These are phyloP conservation scores for Myotis lucifugus DNA, from an alignment of 2,113 vertebrate genomes.

Conservation along the genomic window DNA sequence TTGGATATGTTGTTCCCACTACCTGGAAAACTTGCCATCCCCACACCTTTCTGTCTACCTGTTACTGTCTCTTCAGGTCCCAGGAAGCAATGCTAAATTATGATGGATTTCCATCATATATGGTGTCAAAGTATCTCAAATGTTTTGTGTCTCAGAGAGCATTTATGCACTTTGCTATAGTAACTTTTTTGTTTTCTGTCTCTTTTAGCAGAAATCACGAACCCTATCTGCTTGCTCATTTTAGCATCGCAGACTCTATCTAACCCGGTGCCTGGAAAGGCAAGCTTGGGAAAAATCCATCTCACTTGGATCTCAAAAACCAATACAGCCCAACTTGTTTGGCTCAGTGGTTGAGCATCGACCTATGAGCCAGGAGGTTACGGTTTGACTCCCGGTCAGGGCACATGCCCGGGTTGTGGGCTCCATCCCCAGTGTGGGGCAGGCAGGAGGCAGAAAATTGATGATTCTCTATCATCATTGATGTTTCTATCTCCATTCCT, in stretches of 20 bases:
- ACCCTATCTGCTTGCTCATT: not conserved
- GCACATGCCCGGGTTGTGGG: no score
- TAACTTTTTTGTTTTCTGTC: not conserved
- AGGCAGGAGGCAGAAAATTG: no score
- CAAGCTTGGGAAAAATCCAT: not conserved
- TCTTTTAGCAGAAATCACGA: constrained; percentile 12
- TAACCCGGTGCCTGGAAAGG: not conserved
- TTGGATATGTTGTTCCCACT: not conserved
- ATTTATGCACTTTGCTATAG: not conserved
- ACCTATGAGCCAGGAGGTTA: no score
- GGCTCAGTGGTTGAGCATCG: no score
- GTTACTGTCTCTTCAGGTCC: not conserved
- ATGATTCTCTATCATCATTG: no score
- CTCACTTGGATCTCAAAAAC: not conserved
- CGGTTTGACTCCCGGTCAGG: no score
- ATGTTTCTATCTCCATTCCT: no score
- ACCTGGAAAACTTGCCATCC: not conserved
- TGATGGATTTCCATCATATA: not conserved
- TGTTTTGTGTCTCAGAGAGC: not conserved
- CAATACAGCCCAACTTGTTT: no score
- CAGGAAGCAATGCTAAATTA: not conserved
- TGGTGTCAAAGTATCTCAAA: not conserved
- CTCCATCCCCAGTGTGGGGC: no score
- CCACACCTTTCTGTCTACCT: not conserved
- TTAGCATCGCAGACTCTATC: not conserved